Evolutionary conservation across 2,888 invertebrate genomes (phyloP).

Genomic region (Omphaloscelis lunosa): DNA sequence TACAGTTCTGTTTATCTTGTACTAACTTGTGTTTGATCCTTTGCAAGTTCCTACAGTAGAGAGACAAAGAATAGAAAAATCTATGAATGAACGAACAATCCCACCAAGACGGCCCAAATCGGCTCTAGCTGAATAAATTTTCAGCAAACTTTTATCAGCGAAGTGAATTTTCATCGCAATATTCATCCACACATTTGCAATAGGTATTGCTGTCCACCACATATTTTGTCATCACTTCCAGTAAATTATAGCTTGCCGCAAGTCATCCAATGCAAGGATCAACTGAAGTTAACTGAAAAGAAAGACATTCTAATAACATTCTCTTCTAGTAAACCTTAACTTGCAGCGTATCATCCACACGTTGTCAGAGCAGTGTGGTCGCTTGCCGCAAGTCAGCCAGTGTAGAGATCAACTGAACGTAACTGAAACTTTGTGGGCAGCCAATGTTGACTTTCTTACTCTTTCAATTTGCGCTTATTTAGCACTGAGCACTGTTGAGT

Average conservation of each 20-base stretch:
- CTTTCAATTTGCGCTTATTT: constrained; percentile 19
- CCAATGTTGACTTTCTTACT: constrained; percentile 55
- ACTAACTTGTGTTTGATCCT: background rate
- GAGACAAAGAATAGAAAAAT: no score
- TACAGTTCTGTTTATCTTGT: background rate
- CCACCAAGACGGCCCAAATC: background rate
- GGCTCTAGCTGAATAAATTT: background rate
- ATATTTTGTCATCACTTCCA: background rate
- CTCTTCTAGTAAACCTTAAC: constrained; percentile 29
- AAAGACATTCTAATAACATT: background rate
- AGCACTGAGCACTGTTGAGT: background rate
- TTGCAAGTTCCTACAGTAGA: no score
- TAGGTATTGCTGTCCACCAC: background rate
- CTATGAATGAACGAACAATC: no score
- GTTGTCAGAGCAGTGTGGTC: constrained; percentile 59
- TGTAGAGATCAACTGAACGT: constrained; percentile 55
- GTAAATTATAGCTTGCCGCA: background rate
- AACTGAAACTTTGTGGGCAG: constrained; percentile 54
- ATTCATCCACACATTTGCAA: background rate
- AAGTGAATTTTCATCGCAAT: background rate
- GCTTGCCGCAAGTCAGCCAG: constrained; percentile 59
- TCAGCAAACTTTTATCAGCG: no score
- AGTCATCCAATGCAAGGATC: background rate
- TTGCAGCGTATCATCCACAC: constrained; percentile 31
- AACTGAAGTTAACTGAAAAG: background rate